These are phyloP conservation scores for Callitettix versicolor DNA, from an alignment of 1,140 invertebrate genomes.

Conservation along the genomic window DNA sequence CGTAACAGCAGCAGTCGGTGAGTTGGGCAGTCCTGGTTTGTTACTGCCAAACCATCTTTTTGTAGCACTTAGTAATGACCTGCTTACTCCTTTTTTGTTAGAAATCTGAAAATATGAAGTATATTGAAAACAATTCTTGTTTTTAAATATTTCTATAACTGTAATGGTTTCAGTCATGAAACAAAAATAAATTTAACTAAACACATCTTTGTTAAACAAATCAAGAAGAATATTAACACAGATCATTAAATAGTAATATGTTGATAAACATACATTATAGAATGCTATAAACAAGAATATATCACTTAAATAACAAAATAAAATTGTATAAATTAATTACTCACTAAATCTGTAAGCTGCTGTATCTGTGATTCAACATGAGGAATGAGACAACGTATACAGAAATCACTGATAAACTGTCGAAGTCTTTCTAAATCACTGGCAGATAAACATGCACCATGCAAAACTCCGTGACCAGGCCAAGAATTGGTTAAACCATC, in stretches of 20 bases:
- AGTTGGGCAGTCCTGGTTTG: constrained; percentile 55
- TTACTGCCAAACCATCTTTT: constrained; percentile 89
- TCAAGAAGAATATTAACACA: too few species aligned
- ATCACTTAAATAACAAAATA: too few species aligned
- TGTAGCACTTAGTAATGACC: constrained; percentile 84
- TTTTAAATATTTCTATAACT: too few species aligned
- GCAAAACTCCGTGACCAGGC: constrained; percentile 37
- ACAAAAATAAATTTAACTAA: too few species aligned
- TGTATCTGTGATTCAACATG: constrained; percentile 81
- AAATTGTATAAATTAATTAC: too few species aligned
- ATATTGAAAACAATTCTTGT: too few species aligned
- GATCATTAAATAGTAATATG: too few species aligned
- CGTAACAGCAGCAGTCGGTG: constrained; percentile 68
- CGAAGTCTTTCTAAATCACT: constrained; percentile 77
- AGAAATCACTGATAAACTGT: constrained; percentile 79
- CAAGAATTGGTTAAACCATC: constrained; percentile 36
- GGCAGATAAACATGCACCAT: constrained; percentile 64
- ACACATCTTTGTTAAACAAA: too few species aligned
- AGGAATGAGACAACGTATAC: constrained; percentile 73
- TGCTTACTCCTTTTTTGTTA: constrained; percentile 82
- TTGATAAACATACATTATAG: too few species aligned
- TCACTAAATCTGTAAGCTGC: constrained; percentile 70
- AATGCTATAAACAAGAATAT: too few species aligned
- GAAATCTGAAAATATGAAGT: constrained; percentile 40
- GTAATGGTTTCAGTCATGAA: too few species aligned